Conservation (phyloP, 1,140 invertebrate species). For the Piezodorus guildinii region DNA sequence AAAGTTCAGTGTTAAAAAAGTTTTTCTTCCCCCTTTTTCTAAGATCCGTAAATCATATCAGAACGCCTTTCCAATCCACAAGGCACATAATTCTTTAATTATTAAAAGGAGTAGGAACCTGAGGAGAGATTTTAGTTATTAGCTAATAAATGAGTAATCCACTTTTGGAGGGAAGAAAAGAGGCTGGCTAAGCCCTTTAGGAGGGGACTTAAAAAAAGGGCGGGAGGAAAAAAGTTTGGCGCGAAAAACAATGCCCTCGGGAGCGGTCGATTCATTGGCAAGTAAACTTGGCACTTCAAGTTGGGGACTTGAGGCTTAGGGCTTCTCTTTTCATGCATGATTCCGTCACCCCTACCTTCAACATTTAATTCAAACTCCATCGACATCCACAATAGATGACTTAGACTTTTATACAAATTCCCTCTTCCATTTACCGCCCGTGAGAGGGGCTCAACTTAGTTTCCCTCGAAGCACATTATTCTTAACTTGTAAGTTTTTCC, state of each 20-base stretch:
- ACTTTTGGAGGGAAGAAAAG: background rate
- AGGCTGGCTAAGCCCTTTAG: constrained; percentile 1
- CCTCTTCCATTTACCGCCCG: background rate
- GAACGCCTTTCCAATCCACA: too few relatives aligned
- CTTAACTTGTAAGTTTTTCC: background rate
- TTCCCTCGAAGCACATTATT: constrained; percentile 5
- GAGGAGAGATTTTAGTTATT: constrained; percentile 4
- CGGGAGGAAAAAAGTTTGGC: background rate
- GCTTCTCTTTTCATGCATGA: constrained; percentile 8
- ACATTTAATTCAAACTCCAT: constrained; percentile 12
- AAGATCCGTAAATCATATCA: too few relatives aligned
- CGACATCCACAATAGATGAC: constrained; percentile 13
- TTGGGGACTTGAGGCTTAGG: constrained; percentile 1
- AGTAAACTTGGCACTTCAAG: constrained; percentile 15
- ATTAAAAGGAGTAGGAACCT: too few relatives aligned
- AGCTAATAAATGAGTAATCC: constrained; percentile 6
- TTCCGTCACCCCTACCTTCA: constrained; percentile 1
- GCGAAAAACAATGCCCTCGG: background rate
- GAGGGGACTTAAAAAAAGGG: background rate
- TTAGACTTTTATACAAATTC: constrained; percentile 13
- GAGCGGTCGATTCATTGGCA: constrained; percentile 9
- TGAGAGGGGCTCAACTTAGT: constrained; percentile 6
- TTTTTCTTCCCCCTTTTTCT: too few relatives aligned
- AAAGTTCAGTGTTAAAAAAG: too few relatives aligned
- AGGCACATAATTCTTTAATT: too few relatives aligned